Evolutionary conservation across 2,888 invertebrate genomes (phyloP).

Genomic region (Leptopterna dolabrata): DNA sequence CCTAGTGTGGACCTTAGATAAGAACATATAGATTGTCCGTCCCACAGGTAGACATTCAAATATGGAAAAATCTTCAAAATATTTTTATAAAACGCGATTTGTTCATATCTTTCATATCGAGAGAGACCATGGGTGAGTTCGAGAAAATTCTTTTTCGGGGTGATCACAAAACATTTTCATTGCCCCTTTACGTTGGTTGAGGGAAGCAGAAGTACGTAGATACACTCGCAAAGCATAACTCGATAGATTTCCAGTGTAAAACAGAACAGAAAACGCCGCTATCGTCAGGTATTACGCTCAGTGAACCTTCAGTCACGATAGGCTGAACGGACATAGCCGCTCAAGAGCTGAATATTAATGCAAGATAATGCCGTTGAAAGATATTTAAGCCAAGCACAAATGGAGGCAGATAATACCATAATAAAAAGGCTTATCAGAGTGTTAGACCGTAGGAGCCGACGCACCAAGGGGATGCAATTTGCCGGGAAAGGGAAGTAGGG

Average conservation of each 20-base stretch:
- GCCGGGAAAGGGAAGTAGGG: not conserved
- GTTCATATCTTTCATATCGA: too few species aligned
- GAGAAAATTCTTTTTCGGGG: too few species aligned
- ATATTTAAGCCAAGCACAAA: not conserved
- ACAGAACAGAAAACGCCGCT: not conserved
- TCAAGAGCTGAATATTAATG: slow-evolving; percentile 3
- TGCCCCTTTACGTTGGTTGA: too few species aligned
- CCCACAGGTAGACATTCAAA: too few species aligned
- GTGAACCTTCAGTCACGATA: not conserved
- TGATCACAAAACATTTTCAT: too few species aligned
- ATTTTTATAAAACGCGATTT: too few species aligned
- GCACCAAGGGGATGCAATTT: slow-evolving; percentile 9
- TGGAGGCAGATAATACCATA: slow-evolving; percentile 3
- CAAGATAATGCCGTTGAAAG: not conserved
- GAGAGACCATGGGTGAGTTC: too few species aligned
- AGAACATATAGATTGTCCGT: too few species aligned
- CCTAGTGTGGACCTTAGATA: too few species aligned
- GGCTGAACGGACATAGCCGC: not conserved
- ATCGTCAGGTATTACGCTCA: slow-evolving; percentile 8
- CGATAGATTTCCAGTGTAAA: not conserved
- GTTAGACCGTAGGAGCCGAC: not conserved
- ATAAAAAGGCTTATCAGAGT: slow-evolving; percentile 13
- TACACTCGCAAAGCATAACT: too few species aligned
- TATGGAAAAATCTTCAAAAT: too few species aligned
- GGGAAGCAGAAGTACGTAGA: too few species aligned